phyloP scores from a whole-genome alignment of 2,113 vertebrate genomes.

The Pterocles gutturalis region DNA sequence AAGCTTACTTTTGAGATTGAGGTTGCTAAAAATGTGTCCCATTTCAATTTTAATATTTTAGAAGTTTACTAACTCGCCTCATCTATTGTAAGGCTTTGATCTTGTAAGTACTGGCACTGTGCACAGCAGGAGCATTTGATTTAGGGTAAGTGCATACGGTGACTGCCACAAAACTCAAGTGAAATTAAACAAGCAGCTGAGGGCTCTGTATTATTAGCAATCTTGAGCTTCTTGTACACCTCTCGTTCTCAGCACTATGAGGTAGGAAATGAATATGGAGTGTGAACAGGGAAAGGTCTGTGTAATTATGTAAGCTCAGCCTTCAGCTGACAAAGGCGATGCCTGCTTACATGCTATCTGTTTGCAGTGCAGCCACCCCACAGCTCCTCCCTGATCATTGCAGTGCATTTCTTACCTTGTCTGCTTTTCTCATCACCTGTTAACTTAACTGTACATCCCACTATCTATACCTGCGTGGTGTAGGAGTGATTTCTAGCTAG shows the following conservation, averaged over 20 bases:
- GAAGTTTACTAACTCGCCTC: constrained; percentile 18
- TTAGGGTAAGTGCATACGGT: constrained; percentile 20
- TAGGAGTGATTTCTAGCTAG: not conserved
- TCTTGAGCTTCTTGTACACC: constrained; percentile 1
- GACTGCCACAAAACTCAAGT: constrained; percentile 28
- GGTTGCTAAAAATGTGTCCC: not conserved
- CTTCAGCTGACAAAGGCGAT: not conserved
- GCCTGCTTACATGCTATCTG: not conserved
- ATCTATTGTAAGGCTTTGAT: constrained; percentile 56
- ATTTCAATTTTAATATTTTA: constrained; percentile 43
- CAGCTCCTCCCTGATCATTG: not conserved
- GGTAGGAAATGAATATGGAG: constrained; percentile 12
- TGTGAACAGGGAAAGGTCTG: not conserved
- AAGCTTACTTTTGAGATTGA: not conserved
- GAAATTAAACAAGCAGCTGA: constrained; percentile 58
- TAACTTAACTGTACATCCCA: not conserved
- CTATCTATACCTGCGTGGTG: not conserved
- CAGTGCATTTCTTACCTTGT: not conserved
- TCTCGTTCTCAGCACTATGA: not conserved
- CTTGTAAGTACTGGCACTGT: constrained; percentile 45
- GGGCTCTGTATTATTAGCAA: constrained; percentile 35
- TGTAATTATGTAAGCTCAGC: not conserved
- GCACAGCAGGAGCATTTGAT: constrained; percentile 64
- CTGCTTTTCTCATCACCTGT: not conserved
- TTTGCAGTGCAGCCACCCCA: not conserved